A percentile compares a stretch with the other conserved stretches of the same genome.
Evolutionary conservation across 2,797 vertebrate species (phyloP).

Genomic region (Synaphobranchus kaupii): DNA sequence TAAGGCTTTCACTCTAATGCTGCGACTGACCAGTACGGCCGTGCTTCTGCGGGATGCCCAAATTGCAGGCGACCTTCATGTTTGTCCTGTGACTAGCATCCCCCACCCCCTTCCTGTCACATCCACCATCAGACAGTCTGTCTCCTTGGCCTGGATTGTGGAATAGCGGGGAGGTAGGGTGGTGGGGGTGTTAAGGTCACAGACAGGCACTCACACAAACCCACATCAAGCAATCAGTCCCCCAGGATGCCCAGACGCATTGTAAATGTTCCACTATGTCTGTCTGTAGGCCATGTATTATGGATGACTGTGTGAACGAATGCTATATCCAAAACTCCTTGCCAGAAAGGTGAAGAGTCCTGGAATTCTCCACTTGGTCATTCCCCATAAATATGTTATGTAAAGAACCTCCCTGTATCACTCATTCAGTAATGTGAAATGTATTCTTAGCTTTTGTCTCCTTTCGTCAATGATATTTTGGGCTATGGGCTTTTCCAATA

Average conservation of each 20-base stretch:
- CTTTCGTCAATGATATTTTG: not conserved
- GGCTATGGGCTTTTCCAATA: not conserved
- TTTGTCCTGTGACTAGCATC: not conserved
- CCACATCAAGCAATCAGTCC: not conserved
- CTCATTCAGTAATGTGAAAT: not conserved
- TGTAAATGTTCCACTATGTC: not conserved
- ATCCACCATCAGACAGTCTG: conserved; percentile 8
- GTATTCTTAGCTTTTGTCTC: not conserved
- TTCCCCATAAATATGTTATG: not conserved
- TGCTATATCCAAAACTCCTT: not conserved
- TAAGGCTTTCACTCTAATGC: not conserved
- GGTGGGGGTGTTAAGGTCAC: conserved; percentile 1
- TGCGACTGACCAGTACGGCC: not conserved
- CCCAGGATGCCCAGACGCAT: not conserved
- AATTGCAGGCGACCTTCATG: conserved; percentile 16
- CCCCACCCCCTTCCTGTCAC: conserved; percentile 20
- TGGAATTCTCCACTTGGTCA: not conserved
- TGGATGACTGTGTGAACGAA: not conserved
- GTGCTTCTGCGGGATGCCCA: not conserved
- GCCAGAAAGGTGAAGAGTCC: not conserved
- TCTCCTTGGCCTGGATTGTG: not conserved
- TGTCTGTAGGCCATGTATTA: not conserved
- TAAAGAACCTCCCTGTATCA: not conserved
- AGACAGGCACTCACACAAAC: not conserved
- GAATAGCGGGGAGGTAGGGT: not conserved